These are phyloP conservation scores for Procambarus clarkii DNA, from an alignment of 1,140 invertebrate genomes.

Conservation along the genomic window DNA sequence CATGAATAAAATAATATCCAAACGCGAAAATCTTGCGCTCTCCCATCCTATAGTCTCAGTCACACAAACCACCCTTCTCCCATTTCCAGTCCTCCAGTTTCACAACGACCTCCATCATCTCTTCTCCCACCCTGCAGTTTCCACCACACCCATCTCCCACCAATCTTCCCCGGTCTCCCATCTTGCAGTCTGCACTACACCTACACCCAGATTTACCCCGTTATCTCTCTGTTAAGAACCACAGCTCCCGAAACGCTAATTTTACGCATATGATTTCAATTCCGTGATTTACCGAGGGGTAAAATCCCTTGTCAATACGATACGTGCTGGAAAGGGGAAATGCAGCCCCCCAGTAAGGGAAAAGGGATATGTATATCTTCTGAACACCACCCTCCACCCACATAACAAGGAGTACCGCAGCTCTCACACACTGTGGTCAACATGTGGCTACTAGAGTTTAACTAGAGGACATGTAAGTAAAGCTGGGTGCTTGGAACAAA, in stretches of 20 bases:
- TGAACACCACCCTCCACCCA: too few relatives aligned
- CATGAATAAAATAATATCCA: too few relatives aligned
- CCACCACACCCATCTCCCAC: too few relatives aligned
- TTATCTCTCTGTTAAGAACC: neutral
- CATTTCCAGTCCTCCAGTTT: too few relatives aligned
- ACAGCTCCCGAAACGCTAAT: neutral
- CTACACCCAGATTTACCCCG: neutral
- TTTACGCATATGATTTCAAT: constrained; percentile 11
- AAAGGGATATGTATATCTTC: neutral
- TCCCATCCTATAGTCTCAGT: too few relatives aligned
- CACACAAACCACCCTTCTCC: too few relatives aligned
- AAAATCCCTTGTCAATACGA: constrained; percentile 2
- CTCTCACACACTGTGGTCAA: neutral
- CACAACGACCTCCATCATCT: neutral
- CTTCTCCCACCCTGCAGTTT: neutral
- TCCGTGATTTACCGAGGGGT: neutral
- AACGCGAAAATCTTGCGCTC: too few relatives aligned
- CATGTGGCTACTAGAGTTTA: too few relatives aligned
- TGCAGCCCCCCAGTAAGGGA: neutral
- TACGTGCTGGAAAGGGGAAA: neutral
- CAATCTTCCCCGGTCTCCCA: too few relatives aligned
- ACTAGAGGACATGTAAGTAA: too few relatives aligned
- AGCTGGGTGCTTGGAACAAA: too few relatives aligned
- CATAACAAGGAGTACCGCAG: too few relatives aligned
- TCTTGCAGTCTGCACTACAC: neutral